Base-by-base conservation (phyloP, 1,140 invertebrate species). In the Diploscapter pachys region DNA sequence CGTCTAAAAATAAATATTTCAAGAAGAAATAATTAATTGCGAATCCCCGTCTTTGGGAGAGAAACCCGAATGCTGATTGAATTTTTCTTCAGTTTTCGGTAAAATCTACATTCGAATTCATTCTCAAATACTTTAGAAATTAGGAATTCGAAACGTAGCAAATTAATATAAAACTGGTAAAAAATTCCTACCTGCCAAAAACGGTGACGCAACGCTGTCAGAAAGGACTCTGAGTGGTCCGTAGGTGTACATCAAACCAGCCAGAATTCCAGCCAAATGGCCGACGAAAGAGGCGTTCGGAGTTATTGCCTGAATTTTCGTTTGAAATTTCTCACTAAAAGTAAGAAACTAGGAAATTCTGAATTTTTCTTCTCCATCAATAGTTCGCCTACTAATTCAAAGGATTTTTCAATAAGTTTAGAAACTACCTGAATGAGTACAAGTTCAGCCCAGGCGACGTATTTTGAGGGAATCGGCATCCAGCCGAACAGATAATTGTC, bases 261-360 rank as follows among this genome's bases (percentile, higher is more conserved):
- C 89, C 4, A 92, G 79, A 78, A 91, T 91, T n/a, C 91, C 91
- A 66, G 90, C 89, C 31, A 92, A 84, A 82, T 92, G 91, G 65
- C 91, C 91, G 68, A 88, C 81, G 79, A 90, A 89, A 2, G 89
- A 90, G 5, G 89, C 86, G 78, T 89, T 88, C 57, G 90, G 90
- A 2, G 76, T 72, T 6, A 77, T 13, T 51, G 78, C 11, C 76
- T 77, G 53, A 78, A 76, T 59, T 59, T 11, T 59, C 57, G 13
- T 13, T 59, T 59, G 11, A 59, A 11, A 11, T 11, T 59, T 11
- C 13, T 11, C 11, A 59, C 11, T 13, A 59, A 59, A 11, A 11
- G 11, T 2, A 59, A 59, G 11, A 13, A 59, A 59, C 11, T 11
- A 59, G 57, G 11, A 13, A 59, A 11, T 13, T 59, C 57, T 2